These are phyloP conservation scores for Drosophila koepferae DNA, from an alignment of 2,888 invertebrate species.

Conservation along the genomic window DNA sequence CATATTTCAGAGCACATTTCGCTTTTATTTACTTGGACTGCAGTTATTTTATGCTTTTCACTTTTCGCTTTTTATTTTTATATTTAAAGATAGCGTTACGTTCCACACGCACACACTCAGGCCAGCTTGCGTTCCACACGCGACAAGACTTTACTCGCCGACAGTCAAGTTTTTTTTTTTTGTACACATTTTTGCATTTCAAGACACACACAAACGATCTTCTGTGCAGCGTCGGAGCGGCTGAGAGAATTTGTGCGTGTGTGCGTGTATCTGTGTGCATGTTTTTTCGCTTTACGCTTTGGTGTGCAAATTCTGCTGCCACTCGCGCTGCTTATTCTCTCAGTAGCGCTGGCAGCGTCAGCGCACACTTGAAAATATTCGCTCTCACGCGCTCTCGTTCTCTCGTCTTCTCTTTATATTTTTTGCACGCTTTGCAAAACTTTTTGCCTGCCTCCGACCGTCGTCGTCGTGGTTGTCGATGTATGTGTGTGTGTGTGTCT, in stretches of 20 bases:
- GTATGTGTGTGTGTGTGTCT: slow-evolving; percentile 17
- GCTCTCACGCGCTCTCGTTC: slow-evolving; percentile 31
- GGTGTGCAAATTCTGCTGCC: slow-evolving; percentile 79
- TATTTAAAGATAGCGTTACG: slow-evolving; percentile 37
- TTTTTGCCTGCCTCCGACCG: slow-evolving; percentile 59
- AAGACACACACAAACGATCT: slow-evolving; percentile 63
- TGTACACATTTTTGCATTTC: slow-evolving; percentile 57
- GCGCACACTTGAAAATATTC: slow-evolving; percentile 41
- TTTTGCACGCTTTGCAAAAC: slow-evolving; percentile 70
- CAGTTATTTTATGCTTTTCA: slow-evolving; percentile 28
- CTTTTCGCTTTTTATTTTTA: slow-evolving; percentile 22
- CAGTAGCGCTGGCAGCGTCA: slow-evolving; percentile 39
- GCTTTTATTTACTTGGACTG: slow-evolving; percentile 45
- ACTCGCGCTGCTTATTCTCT: slow-evolving; percentile 72
- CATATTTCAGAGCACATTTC: slow-evolving; percentile 50
- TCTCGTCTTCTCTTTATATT: slow-evolving; percentile 31
- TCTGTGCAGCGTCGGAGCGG: slow-evolving; percentile 50
- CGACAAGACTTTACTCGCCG: slow-evolving; percentile 59
- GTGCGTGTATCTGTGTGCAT: slow-evolving; percentile 52
- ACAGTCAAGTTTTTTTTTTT: slow-evolving; percentile 35
- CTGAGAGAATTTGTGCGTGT: slow-evolving; percentile 32
- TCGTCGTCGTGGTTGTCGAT: slow-evolving; percentile 1
- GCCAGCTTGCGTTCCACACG: slow-evolving; percentile 66
- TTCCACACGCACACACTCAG: slow-evolving; percentile 39
- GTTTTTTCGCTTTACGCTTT: slow-evolving; percentile 76